A percentile compares a stretch with the other conserved stretches of the same genome.
phyloP scores from a whole-genome alignment of 2,113 vertebrate species.

The Psammodynastes pulverulentus region DNA sequence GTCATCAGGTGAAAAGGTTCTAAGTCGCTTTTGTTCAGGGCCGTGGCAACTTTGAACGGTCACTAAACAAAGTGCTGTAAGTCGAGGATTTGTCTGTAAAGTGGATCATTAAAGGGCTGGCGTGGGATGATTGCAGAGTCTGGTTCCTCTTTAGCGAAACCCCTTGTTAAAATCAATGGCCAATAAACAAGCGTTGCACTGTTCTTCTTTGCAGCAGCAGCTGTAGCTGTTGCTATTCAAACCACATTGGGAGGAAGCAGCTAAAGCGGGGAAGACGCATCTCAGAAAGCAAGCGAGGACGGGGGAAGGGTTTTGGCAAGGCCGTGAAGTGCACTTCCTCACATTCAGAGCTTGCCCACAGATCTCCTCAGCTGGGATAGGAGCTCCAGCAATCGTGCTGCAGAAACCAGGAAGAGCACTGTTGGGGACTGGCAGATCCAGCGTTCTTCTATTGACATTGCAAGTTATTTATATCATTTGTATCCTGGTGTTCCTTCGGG shows the following conservation, averaged over 20 bases:
- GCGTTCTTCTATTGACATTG: not conserved
- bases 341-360: not conserved
- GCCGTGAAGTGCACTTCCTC: not conserved
- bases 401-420: not conserved
- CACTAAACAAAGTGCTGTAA: not conserved
- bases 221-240: not conserved
- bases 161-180: not conserved
- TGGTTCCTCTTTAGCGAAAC: not conserved
- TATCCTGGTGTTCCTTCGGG: not conserved
- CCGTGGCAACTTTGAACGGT: not conserved
- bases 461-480: not conserved
- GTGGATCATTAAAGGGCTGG: not conserved
- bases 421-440: not conserved
- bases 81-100: not conserved
- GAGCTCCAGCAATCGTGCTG: not conserved
- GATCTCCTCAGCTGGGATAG: not conserved
- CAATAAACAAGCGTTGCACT: not conserved
- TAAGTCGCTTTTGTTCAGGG: not conserved
- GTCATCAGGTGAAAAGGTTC: not conserved
- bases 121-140: accelerated
- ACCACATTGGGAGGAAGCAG: not conserved
- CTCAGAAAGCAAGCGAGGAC: not conserved
- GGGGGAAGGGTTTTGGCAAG: not conserved
- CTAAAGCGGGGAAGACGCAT: not conserved
- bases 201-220: not conserved